Percentiles rank a stretch among this genome's conserved stretches.
These are phyloP conservation scores for Stegastes partitus DNA, from an alignment of 2,113 vertebrate genomes.

Conservation along the genomic window DNA sequence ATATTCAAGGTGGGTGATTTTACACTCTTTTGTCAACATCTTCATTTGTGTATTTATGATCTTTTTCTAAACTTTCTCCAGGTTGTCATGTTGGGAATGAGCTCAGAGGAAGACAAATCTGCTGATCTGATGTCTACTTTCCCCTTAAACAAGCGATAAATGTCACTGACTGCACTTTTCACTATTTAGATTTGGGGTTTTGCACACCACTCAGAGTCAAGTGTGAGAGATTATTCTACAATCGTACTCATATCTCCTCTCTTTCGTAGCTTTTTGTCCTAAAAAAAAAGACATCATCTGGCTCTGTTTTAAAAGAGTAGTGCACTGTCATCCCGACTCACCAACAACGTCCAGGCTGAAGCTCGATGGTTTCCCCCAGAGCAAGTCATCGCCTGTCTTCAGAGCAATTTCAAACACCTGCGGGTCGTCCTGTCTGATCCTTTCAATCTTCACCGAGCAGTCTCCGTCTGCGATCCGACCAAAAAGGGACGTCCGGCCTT, in stretches of 20 bases:
- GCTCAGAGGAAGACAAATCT: too few relatives aligned
- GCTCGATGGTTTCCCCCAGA: constrained; percentile 67
- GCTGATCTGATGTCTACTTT: too few relatives aligned
- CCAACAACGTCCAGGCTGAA: constrained; percentile 71
- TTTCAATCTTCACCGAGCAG: constrained; percentile 82
- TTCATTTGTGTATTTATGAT: too few relatives aligned
- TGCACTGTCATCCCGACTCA: constrained; percentile 49
- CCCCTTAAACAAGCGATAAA: too few relatives aligned
- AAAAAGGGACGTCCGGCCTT: constrained; percentile 66
- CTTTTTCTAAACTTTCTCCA: too few relatives aligned
- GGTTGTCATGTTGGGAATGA: too few relatives aligned
- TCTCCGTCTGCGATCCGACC: constrained; percentile 78
- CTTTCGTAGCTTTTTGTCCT: background rate
- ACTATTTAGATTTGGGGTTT: too few relatives aligned
- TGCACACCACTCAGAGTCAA: too few relatives aligned
- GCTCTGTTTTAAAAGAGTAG: background rate
- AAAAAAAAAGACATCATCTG: background rate
- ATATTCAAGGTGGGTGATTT: too few relatives aligned
- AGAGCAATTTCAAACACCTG: constrained; percentile 73
- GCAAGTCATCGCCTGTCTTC: constrained; percentile 58
- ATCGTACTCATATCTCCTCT: background rate
- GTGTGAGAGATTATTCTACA: too few relatives aligned
- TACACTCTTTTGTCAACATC: too few relatives aligned
- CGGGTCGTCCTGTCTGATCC: constrained; percentile 68
- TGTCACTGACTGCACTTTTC: too few relatives aligned